Conservation (phyloP, 2,113 vertebrate species). For the Ptyas mucosa region DNA sequence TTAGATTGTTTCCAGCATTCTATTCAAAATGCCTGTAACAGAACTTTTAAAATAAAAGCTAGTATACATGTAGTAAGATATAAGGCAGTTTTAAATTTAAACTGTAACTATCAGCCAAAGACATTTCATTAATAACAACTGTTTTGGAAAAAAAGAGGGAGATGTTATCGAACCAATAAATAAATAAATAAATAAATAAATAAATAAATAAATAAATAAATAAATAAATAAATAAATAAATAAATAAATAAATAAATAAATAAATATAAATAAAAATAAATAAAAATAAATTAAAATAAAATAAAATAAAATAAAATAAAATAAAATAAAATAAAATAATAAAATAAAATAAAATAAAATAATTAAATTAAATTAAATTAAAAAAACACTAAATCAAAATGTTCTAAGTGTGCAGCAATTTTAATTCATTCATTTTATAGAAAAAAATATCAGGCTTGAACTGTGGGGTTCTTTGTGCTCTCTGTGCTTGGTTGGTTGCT, state of each 20-base stretch:
- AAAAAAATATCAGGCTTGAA: not conserved
- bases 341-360: too few relatives aligned
- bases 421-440: not conserved
- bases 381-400: not conserved
- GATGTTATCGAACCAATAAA: too few relatives aligned
- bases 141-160: not conserved
- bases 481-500: not conserved
- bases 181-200: too few relatives aligned
- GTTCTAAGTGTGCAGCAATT: not conserved
- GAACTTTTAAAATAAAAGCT: not conserved
- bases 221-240: too few relatives aligned
- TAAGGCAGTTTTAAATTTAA: not conserved
- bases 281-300: too few relatives aligned
- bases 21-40: not conserved
- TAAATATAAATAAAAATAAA: too few relatives aligned
- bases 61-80: not conserved
- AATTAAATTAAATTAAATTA: not conserved
- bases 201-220: too few relatives aligned
- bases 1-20: not conserved
- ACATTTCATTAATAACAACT: not conserved
- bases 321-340: too few relatives aligned
- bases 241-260: too few relatives aligned
- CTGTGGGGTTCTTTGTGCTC: not conserved
- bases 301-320: too few relatives aligned
- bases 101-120: not conserved